phyloP scores from a whole-genome alignment of 2,888 invertebrate species.

The Teleiodes luculella region DNA sequence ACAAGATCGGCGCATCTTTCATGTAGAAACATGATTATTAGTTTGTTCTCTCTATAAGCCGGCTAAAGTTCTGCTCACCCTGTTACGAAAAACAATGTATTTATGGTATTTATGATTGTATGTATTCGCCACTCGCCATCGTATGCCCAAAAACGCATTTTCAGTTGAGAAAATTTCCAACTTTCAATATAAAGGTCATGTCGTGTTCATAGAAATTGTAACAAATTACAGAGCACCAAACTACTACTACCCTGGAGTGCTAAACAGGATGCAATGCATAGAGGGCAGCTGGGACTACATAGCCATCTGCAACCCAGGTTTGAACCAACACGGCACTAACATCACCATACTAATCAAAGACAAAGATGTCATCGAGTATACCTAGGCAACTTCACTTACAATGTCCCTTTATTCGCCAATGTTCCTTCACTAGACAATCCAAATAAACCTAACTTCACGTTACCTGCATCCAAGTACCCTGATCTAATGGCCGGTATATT shows the following conservation, averaged over 20 bases:
- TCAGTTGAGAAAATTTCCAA: too few relatives aligned
- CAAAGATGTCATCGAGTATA: constrained; percentile 41
- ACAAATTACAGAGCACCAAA: constrained; percentile 33
- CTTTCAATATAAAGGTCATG: too few relatives aligned
- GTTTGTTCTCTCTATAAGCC: too few relatives aligned
- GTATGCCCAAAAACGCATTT: too few relatives aligned
- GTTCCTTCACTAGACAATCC: not conserved
- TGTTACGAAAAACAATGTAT: too few relatives aligned
- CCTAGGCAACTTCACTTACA: constrained; percentile 25
- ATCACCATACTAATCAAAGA: constrained; percentile 48
- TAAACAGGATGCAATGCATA: constrained; percentile 43
- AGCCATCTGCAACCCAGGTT: constrained; percentile 50
- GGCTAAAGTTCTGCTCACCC: too few relatives aligned
- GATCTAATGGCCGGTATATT: not conserved
- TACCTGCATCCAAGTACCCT: not conserved
- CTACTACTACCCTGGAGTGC: constrained; percentile 39
- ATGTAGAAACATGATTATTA: too few relatives aligned
- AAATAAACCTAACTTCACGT: not conserved
- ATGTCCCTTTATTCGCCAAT: not conserved
- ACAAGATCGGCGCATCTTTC: too few relatives aligned
- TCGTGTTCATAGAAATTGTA: not conserved
- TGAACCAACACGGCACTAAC: constrained; percentile 44
- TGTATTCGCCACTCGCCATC: too few relatives aligned
- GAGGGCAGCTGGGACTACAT: constrained; percentile 46
- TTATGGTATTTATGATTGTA: too few relatives aligned